Base-by-base conservation (phyloP, 30 jellyfish, hydroid and myxozoan species). In the Euphysa ruthae region DNA sequence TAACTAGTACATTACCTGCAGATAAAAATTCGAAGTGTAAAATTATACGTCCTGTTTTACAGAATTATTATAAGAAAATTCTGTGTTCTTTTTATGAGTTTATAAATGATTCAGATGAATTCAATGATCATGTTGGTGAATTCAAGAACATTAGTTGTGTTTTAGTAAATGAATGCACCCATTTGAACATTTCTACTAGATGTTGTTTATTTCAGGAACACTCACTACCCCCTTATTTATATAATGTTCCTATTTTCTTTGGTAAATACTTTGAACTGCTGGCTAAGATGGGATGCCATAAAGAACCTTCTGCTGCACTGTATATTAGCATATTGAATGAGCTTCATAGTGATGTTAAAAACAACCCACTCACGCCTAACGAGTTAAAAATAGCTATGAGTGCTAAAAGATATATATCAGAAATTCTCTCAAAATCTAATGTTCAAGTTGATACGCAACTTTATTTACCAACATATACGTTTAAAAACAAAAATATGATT, bases 401-500 rank as follows among this genome's bases (percentile, higher is more conserved):
- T 19, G 91, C 79, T 32, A 19, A 35, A 4, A 14, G 13, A 12
- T 23, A 58, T 21, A 25, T 82, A 3, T 13, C 58, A n/a, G 63
- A 21, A 2, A 20, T 54, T n/a, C 57, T 65, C 10, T 3, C 60
- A 6, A 56, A 55, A 23, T 32, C 28, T 43, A 4, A n/a, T 4
- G 58, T 73, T 2, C 21, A 49, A 0, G 61, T 35, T 34, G 43
- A 22, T 1, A 16, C 30, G 3, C 2, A 18, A n/a, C 61, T 82
- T 34, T 60, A 29, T 38, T 79, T 82, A 42, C 94, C 94, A 20
- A 82, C 92, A 27, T 22, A 12, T 20, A 3, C 27, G 5, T 78
- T 68, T 15, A 42, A 43, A 1, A 32, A 30, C 32, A 49, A 43
- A 8, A 46, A 46, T 8, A 46, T 25, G 28, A 43, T 64, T 4